Evolutionary conservation across 2,888 invertebrate species (phyloP).

Genomic region (Drosophila koepferae): DNA sequence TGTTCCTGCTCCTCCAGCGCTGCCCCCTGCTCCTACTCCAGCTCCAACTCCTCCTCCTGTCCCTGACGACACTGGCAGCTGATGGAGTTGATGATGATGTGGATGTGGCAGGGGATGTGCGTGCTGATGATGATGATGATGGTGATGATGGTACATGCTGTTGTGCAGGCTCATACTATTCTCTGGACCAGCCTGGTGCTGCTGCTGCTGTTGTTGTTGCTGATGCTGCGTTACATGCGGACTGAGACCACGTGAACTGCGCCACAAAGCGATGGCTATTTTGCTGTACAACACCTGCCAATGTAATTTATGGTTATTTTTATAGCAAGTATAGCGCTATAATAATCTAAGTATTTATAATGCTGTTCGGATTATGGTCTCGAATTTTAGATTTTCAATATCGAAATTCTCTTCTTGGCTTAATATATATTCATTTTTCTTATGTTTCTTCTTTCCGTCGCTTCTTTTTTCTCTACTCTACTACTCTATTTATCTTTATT

Average conservation of each 20-base stretch:
- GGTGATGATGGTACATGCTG: constrained; percentile 78
- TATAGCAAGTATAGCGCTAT: background rate
- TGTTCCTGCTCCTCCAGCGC: constrained; percentile 13
- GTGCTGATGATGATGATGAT: constrained; percentile 65
- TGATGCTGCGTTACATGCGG: constrained; percentile 85
- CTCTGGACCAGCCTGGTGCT: constrained; percentile 58
- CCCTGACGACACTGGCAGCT: constrained; percentile 11
- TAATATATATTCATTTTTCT: background rate
- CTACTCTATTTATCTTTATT: too few species aligned
- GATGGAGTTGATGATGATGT: constrained; percentile 52
- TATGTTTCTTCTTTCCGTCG: background rate
- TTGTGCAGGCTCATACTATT: constrained; percentile 80
- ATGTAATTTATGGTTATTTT: constrained; percentile 5
- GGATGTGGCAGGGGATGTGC: constrained; percentile 63
- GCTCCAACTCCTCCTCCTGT: constrained; percentile 15
- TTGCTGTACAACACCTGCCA: constrained; percentile 91
- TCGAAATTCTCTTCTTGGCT: background rate
- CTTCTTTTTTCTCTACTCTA: background rate
- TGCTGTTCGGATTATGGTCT: background rate
- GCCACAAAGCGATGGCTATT: constrained; percentile 94
- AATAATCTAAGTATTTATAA: background rate
- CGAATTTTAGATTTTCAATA: too few species aligned
- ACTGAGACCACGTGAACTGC: constrained; percentile 89
- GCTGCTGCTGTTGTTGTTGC: constrained; percentile 53
- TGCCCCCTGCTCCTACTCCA: constrained; percentile 5